Evolutionary conservation across 1,140 invertebrate genomes (phyloP), one percentile per base, ranked within the genome.

Genomic region (Drosophila eugracilis): DNA sequence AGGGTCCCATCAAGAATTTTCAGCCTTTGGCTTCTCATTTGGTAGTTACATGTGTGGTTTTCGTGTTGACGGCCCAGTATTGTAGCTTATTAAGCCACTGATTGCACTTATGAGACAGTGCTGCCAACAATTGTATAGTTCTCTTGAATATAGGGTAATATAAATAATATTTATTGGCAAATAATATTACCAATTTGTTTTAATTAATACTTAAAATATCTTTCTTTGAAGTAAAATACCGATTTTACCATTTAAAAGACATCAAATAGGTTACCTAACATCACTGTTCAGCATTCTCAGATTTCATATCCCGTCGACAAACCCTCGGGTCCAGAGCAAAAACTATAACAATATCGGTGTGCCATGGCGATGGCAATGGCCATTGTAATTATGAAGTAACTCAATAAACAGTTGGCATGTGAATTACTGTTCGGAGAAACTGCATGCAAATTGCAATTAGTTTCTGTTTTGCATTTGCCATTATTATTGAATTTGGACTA

Each of bases 401-500:
- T 52, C 37, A 75, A 66, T 75, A 66, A 50, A 57, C 71, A 17
- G 36, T 17, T 65, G 50, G 55, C 47, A 72, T 57, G 22, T 26
- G 24, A 24, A 49, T 37, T 52, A 52, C 12, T 19, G 37, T 12
- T 37, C 3, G 9, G 39, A 58, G 32, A 30, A 53, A 49, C 48
- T 63, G 17, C 10, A 44, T 34, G 30, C 49, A 57, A 73, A 74
- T 74, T 57, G 45, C 71, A 75, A 75, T 75, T 75, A 65, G 59
- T 58, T 75, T 58, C 24, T 34, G 59, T 41, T 34, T 66, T 58
- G 72, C 28, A 66, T 48, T 32, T 32, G 39, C 32, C 26, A 45
- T 57, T 66, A 75, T 66, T 52, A 75, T 66, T 75, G 52, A 50
- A 75, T 66, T 75, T 66, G n/a, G 34, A 30, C 53, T 48, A 66